Percentiles rank a stretch among this genome's conserved stretches.
These are phyloP conservation scores for Octopus sinensis DNA, from an alignment of 1,140 invertebrate genomes.

Conservation along the genomic window DNA sequence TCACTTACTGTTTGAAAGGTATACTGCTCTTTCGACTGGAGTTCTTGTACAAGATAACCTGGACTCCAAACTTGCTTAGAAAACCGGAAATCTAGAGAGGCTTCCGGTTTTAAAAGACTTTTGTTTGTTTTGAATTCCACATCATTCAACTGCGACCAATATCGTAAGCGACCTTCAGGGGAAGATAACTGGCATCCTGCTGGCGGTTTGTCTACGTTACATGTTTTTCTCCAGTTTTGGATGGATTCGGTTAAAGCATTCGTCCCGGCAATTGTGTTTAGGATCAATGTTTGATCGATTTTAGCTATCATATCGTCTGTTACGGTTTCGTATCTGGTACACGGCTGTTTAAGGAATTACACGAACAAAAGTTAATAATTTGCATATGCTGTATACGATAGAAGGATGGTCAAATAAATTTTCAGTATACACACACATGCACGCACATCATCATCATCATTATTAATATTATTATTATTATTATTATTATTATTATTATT, in stretches of 20 bases:
- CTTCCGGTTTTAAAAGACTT: background rate
- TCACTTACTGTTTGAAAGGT: too few relatives aligned
- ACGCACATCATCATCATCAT: too few relatives aligned
- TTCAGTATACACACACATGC: too few relatives aligned
- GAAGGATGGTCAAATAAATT: too few relatives aligned
- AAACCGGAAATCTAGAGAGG: conserved; percentile 7
- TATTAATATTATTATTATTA: too few relatives aligned
- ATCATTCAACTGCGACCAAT: background rate
- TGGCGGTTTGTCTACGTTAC: background rate
- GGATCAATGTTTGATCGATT: too few relatives aligned
- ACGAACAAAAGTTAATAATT: too few relatives aligned
- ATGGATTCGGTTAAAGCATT: background rate
- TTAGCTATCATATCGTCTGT: background rate
- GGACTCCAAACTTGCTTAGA: background rate
- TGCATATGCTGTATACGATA: too few relatives aligned
- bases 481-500: too few relatives aligned
- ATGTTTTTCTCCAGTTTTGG: background rate
- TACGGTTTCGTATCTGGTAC: background rate
- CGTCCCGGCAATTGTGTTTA: background rate
- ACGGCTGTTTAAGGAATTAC: too few relatives aligned
- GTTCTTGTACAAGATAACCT: background rate
- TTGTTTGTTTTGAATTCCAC: background rate
- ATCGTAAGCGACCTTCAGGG: background rate
- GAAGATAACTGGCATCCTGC: background rate
- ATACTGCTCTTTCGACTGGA: too few relatives aligned